Base-by-base conservation (phyloP, 2,797 vertebrate species). In the Novumbra hubbsi region DNA sequence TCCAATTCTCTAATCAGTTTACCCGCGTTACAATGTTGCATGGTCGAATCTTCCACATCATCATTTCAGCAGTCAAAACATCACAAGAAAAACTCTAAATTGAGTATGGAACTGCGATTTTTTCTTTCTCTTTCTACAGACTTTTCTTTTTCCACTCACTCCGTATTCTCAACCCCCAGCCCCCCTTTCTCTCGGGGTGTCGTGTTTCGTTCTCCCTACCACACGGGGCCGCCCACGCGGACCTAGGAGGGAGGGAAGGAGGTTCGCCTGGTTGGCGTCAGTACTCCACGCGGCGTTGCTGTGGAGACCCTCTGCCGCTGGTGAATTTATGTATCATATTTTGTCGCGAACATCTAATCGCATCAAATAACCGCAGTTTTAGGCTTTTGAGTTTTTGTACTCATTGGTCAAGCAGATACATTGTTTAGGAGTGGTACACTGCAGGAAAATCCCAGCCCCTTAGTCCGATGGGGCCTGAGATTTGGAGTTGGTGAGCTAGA, bases 151-250 rank as follows among this genome's bases (percentile, higher is more conserved):
- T 93, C 91, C 92, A 85, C 85, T 86, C 90, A 88, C 90, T 92
- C 90, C 79, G 85, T 85, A 83, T 75, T 86, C 85, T 85, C 81
- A n/a, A 12, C 75, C 72, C 73, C 73, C 73, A 30, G 65, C 45
- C 57, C 32, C 30, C 67, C 49, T 81, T 88, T 80, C 73, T 77
- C 74, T 76, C 72, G 85, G 92, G 91, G 92, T 94, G 93, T 94
- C 91, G 91, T 94, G 92, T 94, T 93, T 93, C 93, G 84, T 86
- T 92, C 91, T 90, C 88, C 52, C 87, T 88, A 89, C 92, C 92
- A 91, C 93, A 93, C 93, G 93, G 93, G 92, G 93, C 93, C 92
- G 93, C 94, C 94, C 92, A 94, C 94, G 92, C 91, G 82, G 84
- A 90, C 88, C 30, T 50, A 28, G 45, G 49, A 83, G 74, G 84